Base-by-base conservation (phyloP, 2,888 invertebrate genomes). In the Dryomyza anilis region DNA sequence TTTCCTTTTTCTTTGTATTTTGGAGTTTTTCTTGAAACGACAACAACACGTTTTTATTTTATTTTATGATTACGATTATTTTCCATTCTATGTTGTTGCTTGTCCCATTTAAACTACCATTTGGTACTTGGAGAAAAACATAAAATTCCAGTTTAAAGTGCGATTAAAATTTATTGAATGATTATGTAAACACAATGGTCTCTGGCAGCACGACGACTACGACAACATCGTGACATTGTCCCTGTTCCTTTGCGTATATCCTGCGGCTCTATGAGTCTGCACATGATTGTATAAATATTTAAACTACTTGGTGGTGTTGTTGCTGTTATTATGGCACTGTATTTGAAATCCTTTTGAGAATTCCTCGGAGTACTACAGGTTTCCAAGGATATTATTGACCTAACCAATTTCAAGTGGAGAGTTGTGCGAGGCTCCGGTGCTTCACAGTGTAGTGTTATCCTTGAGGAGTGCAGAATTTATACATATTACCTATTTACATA, bases 151-250 rank as follows among this genome's bases (percentile, higher is more conserved):
- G 19, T 60, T 50, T 60, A 36, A 60, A 60, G 60, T 60, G 60
- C 50, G 60, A 60, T 50, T 48, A 33, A 60, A 60, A 50, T 60
- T 60, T 60, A 60, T 60, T 48, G 50, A 59, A 59, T 46, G 59
- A 59, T 59, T 46, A 46, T 30, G 46, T 59, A 59, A 59, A 59
- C 59, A 39, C 39, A 55, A 30, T 19, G 46, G 46, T 21, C n/a
- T n/a, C n/a, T 58, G 45, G 45, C 58, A 58, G n/a, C 46, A 23
- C 7, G 21, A 14, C 29, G 23, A 30, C 19, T 10, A 23, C 21
- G 19, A 46, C 48, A 21, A 48, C 12, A 12, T 33, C 12, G 7
- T 33, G 33, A 12, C n/a, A n/a, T n/a, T n/a, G n/a, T n/a, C 39
- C 39, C 39, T 39, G 12, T 12, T n/a, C 39, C 39, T 3, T 12